These are phyloP conservation scores for Hippocampus kuda DNA, from an alignment of 2,797 vertebrate genomes.

Conservation along the genomic window DNA sequence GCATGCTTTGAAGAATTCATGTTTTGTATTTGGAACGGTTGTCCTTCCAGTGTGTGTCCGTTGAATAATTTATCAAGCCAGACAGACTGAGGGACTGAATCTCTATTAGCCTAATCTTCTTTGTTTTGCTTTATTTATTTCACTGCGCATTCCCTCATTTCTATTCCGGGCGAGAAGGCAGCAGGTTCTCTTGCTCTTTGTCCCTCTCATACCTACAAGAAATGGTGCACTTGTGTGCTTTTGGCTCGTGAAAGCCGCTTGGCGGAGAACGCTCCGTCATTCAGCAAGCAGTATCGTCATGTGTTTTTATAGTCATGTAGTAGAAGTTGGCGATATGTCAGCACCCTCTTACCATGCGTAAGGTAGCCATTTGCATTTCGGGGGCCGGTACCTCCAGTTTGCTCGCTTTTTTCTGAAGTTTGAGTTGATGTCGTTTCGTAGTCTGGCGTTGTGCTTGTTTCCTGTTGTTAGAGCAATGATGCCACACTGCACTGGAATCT, in stretches of 20 bases:
- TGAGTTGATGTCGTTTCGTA: not conserved
- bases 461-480: not conserved
- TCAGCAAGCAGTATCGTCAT: conserved; percentile 26
- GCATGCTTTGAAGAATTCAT: conserved; percentile 66
- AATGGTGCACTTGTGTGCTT: conserved; percentile 45
- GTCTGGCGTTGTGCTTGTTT: conserved; percentile 10
- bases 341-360: not conserved
- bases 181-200: conserved; percentile 25
- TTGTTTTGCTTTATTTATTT: conserved; percentile 70
- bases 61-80: conserved; percentile 74
- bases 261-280: conserved; percentile 42
- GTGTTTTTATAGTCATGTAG: conserved; percentile 40
- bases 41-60: conserved; percentile 61
- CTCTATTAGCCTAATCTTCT: conserved; percentile 73
- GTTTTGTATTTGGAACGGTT: conserved; percentile 68
- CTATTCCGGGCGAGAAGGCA: conserved; percentile 45
- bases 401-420: not conserved
- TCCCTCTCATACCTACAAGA: conserved; percentile 47
- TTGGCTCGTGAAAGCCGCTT: conserved; percentile 50
- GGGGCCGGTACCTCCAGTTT: conserved; percentile 12
- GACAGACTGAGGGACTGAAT: conserved; percentile 69
- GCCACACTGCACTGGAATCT: conserved; percentile 2
- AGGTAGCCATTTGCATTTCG: conserved; percentile 10
- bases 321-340: conserved; percentile 29
- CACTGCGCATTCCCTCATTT: conserved; percentile 56